Evolutionary conservation across 2,797 vertebrate genomes (phyloP), one percentile per base, ranked within the genome.

Genomic region (Eurystomus glaucurus): DNA sequence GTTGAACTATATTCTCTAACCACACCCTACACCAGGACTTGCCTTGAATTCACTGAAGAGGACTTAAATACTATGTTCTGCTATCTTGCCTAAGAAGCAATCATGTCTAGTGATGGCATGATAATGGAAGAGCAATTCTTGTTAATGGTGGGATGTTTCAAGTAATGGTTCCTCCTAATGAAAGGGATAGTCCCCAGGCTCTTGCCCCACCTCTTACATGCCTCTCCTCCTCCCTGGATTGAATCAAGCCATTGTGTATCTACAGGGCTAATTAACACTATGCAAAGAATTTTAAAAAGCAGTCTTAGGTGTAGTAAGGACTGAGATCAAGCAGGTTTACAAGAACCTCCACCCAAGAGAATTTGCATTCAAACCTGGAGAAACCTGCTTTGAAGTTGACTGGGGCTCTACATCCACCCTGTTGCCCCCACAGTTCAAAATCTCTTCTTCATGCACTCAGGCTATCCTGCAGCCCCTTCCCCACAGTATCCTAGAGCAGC

Each of bases 1-100:
- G 65, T 75, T 11, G 0, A 81, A 62, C 79, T n/a, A 2, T 88
- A 65, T 14, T 84, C 90, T 65, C 37, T 78, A 69, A 84, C 96
- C 93, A 50, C 96, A 90, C 94, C 90, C 93, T 77, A 17, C 37
- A 75, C 48, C 65, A 65, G 41, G 65, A 74, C 86, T 86, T 84
- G 83, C 76, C 65, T 28, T 79, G 35, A 80, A 77, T 93, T 91
- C 48, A 74, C 55, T 13, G 16, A 52, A 55, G 22, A 82, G 19
- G 26, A 60, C 20, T 88, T 55, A 62, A 76, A 21, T 18, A 50
- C 0, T 78, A 25, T 4, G 43, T 65, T 91, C 65, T 91, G 74
- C 87, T 64, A 51, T 89, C 54, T 79, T 83, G 58, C 71, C 54
- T 46, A 50, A 85, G 78, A 52, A 82, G 58, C 48, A 72, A 4